These are phyloP conservation scores for Aleiodes alternator DNA, from an alignment of 2,888 invertebrate genomes.

Conservation along the genomic window DNA sequence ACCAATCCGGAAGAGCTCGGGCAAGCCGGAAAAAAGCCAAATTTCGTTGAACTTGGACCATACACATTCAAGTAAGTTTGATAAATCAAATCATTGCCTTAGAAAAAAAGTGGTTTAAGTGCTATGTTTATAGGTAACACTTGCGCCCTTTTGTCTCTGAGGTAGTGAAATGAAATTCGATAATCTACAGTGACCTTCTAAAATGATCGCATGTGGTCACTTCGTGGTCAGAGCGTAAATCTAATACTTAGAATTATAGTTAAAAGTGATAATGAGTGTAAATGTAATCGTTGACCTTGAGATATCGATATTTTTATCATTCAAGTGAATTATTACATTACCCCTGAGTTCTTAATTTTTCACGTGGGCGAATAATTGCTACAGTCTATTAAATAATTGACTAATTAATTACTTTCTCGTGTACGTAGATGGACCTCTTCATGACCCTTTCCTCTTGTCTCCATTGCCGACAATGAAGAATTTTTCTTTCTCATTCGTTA, in stretches of 20 bases:
- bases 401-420: conserved; percentile 63
- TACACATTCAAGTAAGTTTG: conserved; percentile 73
- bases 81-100: not conserved
- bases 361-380: conserved; percentile 53
- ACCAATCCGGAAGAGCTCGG: conserved; percentile 82
- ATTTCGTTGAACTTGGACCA: conserved; percentile 75
- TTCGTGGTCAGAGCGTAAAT: not conserved
- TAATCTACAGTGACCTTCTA: no score
- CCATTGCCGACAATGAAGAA: conserved; percentile 31
- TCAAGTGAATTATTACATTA: conserved; percentile 1
- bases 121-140: no score
- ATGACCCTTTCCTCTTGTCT: conserved; percentile 36
- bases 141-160: no score
- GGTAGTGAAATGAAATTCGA: not conserved
- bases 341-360: conserved; percentile 33
- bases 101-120: no score
- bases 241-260: not conserved
- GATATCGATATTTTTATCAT: conserved; percentile 59
- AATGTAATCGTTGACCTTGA: conserved; percentile 63
- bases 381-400: conserved; percentile 64
- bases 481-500: conserved; percentile 8
- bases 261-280: conserved; percentile 54
- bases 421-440: conserved; percentile 3
- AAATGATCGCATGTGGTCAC: no score
- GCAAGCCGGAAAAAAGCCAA: conserved; percentile 79